A percentile compares a stretch with the other conserved stretches of the same genome.
phyloP scores from a whole-genome alignment of 2,113 vertebrate species.

The Coturnix japonica region DNA sequence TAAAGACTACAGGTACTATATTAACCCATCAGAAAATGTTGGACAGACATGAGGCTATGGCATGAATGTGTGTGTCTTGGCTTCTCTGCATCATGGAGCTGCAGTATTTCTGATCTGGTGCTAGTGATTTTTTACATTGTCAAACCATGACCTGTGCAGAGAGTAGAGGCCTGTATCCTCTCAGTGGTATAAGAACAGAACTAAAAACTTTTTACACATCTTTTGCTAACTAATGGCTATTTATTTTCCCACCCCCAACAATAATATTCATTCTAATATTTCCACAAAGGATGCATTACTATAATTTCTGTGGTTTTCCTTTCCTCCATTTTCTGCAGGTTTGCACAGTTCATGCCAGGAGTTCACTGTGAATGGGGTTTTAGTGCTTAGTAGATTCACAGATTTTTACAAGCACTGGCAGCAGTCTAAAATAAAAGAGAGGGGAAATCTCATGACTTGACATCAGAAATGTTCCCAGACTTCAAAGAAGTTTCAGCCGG shows the following conservation, averaged over 20 bases:
- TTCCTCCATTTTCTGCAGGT: constrained; percentile 8
- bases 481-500: constrained; percentile 59
- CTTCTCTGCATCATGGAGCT: neutral
- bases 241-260: neutral
- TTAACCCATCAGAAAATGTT: neutral
- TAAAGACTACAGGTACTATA: neutral
- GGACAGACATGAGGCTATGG: neutral
- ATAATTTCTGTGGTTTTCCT: constrained; percentile 19
- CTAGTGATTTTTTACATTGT: neutral
- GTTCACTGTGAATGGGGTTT: neutral
- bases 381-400: constrained; percentile 32
- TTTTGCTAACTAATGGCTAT: constrained; percentile 11
- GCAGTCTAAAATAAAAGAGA: constrained; percentile 39
- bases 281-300: constrained; percentile 7
- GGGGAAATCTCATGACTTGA: constrained; percentile 55
- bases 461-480: constrained; percentile 58
- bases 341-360: constrained; percentile 32
- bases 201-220: constrained; percentile 30
- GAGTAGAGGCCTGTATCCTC: neutral
- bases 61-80: rapidly evolving
- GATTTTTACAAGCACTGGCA: constrained; percentile 53
- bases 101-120: neutral
- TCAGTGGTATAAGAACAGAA: neutral
- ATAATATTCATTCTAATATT: constrained; percentile 25
- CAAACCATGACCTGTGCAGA: neutral